Evolutionary conservation across 2,113 vertebrate genomes (phyloP).

Genomic region (Pipa parva): DNA sequence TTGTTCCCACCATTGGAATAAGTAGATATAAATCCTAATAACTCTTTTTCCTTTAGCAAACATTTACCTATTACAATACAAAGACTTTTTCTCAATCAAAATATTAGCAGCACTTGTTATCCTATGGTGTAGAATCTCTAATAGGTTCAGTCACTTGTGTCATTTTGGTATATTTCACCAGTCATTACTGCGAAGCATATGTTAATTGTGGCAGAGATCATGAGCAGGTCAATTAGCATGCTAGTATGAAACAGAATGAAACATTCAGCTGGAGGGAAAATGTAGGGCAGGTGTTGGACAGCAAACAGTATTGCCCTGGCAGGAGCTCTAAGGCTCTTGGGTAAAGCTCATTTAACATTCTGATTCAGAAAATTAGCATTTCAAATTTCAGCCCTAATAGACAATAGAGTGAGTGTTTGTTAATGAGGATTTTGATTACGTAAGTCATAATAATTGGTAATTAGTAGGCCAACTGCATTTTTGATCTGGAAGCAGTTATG

Average conservation of each 20-base stretch:
- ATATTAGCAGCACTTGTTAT: slow-evolving; percentile 57
- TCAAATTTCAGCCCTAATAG: slow-evolving; percentile 78
- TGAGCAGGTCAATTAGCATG: slow-evolving; percentile 88
- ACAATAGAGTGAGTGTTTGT: slow-evolving; percentile 75
- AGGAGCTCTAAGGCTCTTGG: slow-evolving; percentile 67
- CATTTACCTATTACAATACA: too few relatives aligned
- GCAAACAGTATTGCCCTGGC: slow-evolving; percentile 63
- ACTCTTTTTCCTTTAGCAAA: too few relatives aligned
- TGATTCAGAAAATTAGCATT: slow-evolving; percentile 81
- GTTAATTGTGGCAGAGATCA: slow-evolving; percentile 95
- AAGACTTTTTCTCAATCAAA: too few relatives aligned
- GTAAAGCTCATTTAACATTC: slow-evolving; percentile 77
- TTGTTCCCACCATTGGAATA: too few relatives aligned
- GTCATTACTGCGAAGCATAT: slow-evolving; percentile 94
- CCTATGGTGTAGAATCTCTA: slow-evolving; percentile 68
- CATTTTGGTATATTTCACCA: slow-evolving; percentile 84
- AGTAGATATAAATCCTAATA: too few relatives aligned
- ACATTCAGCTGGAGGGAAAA: slow-evolving; percentile 85
- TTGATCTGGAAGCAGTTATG: slow-evolving; percentile 66
- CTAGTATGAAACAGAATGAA: slow-evolving; percentile 80
- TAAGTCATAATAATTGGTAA: slow-evolving; percentile 77
- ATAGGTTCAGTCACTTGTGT: slow-evolving; percentile 75
- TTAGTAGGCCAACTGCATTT: slow-evolving; percentile 71
- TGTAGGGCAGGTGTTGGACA: slow-evolving; percentile 72
- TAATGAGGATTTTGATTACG: slow-evolving; percentile 81